Evolutionary conservation across 2,888 invertebrate species (phyloP).

Genomic region (Volucella inanis): DNA sequence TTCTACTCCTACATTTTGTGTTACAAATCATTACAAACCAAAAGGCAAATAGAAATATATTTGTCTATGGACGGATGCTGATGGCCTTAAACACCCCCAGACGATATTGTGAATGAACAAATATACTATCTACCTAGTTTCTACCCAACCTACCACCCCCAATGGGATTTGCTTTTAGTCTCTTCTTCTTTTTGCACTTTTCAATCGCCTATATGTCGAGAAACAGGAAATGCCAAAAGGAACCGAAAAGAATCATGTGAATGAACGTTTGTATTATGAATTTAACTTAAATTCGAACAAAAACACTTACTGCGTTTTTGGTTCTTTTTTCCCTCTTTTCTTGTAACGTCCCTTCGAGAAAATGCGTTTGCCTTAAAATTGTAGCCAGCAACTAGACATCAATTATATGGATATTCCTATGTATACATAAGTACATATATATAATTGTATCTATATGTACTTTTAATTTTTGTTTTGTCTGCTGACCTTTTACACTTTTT

Average conservation of each 20-base stretch:
- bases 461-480: constrained; percentile 76
- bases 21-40: background rate
- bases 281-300: constrained; percentile 16
- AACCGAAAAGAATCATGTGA: constrained; percentile 13
- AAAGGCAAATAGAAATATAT: background rate
- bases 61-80: constrained; percentile 12
- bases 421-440: constrained; percentile 53
- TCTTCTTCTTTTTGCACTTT: constrained; percentile 9
- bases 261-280: constrained; percentile 18
- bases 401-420: constrained; percentile 57
- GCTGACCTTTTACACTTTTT: constrained; percentile 82
- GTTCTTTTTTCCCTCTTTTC: constrained; percentile 14
- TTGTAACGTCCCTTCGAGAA: constrained; percentile 36
- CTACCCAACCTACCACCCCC: constrained; percentile 59
- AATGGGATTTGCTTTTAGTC: constrained; percentile 15
- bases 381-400: constrained; percentile 60
- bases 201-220: constrained; percentile 20
- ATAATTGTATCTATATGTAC: constrained; percentile 6
- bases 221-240: constrained; percentile 22
- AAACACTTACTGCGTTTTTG: constrained; percentile 18
- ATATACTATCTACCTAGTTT: constrained; percentile 53
- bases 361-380: constrained; percentile 30
- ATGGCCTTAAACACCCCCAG: constrained; percentile 37
- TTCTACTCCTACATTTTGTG: too few relatives aligned
- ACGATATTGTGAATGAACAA: constrained; percentile 65